phyloP scores from a whole-genome alignment of 2,113 vertebrate species.

The Talpa occidentalis region DNA sequence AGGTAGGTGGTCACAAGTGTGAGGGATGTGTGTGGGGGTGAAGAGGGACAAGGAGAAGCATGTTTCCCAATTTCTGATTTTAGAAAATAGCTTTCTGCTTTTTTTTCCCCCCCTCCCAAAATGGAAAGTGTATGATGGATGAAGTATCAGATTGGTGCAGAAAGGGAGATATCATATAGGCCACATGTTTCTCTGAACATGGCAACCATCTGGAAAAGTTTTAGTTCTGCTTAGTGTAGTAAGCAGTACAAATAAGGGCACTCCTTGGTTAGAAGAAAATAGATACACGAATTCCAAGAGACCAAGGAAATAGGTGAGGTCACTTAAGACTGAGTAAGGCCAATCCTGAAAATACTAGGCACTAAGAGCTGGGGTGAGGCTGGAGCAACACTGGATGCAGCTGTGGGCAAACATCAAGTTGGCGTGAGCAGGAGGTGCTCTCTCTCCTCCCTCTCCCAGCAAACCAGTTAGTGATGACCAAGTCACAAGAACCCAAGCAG shows the following conservation, averaged over 20 bases:
- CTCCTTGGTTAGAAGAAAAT: not conserved
- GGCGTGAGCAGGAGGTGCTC: not conserved
- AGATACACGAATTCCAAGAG: not conserved
- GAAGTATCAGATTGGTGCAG: not conserved
- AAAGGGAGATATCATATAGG: not conserved
- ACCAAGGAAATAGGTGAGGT: not conserved
- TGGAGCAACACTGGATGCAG: not conserved
- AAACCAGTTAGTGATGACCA: not conserved
- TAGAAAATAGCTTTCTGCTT: not conserved
- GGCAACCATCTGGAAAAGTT: not conserved
- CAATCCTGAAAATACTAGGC: not conserved
- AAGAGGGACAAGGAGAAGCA: not conserved
- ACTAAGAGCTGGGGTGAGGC: rapidly evolving
- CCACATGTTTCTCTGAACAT: not conserved
- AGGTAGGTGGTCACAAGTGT: not conserved
- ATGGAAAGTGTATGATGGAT: not conserved
- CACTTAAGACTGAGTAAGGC: not conserved
- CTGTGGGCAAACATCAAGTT: rapidly evolving
- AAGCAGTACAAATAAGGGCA: no score
- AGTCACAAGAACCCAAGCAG: not conserved
- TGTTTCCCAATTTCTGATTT: not conserved
- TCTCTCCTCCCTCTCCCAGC: not conserved
- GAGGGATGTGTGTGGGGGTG: rapidly evolving
- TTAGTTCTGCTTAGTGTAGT: not conserved
- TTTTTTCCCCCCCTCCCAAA: not conserved